Percentiles rank a stretch among this genome's conserved stretches.
Conservation (phyloP, 2,888 invertebrate species). For the Tromatobia lineatoria region DNA sequence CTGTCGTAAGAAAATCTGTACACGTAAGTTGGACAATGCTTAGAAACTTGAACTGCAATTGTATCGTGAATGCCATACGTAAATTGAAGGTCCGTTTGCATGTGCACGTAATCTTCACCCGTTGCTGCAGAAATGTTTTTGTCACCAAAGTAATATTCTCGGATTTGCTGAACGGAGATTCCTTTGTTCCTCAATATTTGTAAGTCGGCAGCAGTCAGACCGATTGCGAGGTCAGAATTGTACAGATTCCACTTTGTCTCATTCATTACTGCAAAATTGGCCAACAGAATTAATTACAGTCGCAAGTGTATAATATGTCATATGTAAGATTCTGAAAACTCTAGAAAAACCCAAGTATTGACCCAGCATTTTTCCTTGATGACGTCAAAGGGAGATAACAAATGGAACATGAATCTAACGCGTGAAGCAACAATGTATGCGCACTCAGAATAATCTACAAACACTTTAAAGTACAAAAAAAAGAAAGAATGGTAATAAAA, state of each 20-base stretch:
- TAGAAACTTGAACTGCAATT: conserved; percentile 70
- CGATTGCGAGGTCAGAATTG: conserved; percentile 64
- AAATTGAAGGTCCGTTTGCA: conserved; percentile 74
- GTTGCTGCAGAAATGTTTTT: conserved; percentile 64
- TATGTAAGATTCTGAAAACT: no score
- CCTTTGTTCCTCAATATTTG: conserved; percentile 63
- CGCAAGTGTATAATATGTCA: no score
- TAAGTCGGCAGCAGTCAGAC: conserved; percentile 50
- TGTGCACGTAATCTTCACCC: conserved; percentile 66
- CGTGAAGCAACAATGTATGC: no score
- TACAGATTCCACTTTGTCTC: conserved; percentile 43
- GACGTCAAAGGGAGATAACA: no score
- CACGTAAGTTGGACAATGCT: conserved; percentile 72
- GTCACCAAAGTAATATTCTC: conserved; percentile 74
- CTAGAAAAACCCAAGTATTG: no score
- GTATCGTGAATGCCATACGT: conserved; percentile 73
- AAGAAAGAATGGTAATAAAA: no score
- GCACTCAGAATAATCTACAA: no score
- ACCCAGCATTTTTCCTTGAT: no score
- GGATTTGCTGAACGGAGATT: conserved; percentile 71
- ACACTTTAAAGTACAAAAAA: no score
- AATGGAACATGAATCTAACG: no score
- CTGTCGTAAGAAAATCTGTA: conserved; percentile 78
- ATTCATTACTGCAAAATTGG: no score
- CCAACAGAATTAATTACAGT: no score